Evolutionary conservation across 2,888 invertebrate genomes (phyloP), one percentile per base, ranked within the genome.

Genomic region (Achlya flavicornis): DNA sequence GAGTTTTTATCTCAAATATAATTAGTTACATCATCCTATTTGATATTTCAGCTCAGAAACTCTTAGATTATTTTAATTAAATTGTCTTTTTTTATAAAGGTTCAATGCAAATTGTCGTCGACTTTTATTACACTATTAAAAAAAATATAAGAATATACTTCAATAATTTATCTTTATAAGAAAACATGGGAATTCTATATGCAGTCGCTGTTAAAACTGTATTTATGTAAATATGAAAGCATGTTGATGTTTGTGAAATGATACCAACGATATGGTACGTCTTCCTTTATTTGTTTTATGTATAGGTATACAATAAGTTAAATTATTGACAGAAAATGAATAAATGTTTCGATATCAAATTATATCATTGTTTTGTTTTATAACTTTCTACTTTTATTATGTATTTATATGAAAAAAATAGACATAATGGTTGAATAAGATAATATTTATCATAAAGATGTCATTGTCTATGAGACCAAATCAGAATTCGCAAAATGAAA

Each of bases 271-370:
- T 80, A 81, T 83, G 86, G 86, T 90, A 87, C 76, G 92, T 93
- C 92, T 93, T 92, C 93, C 92, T 90, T 80, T n/a, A n/a, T n/a
- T n/a, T 92, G 91, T 93, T 91, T 91, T 87, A 86, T 91, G 85
- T 88, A 89, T 88, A 92, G 83, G 76, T 84, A 77, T 85, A 80
- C 75, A 73, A 75, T 92, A 91, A 92, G 90, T 91, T 93, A 93
- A 93, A 92, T 93, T 93, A 93, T 93, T 93, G 87, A 92, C 86
- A 88, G 81, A 88, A 87, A 89, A 87, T 41, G 41, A 41, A 41
- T 92, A 92, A 92, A 92, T 89, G 89, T 90, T 92, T 91, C 88
- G 79, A 90, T 87, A 91, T 87, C 79, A 74, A 68, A 61, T 61
- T 16, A 16, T 71, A 72, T 65, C 61, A 62, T 57, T 62, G 60